Base-by-base conservation (phyloP, 2,888 invertebrate species). In the Iselma pallidipennis region DNA sequence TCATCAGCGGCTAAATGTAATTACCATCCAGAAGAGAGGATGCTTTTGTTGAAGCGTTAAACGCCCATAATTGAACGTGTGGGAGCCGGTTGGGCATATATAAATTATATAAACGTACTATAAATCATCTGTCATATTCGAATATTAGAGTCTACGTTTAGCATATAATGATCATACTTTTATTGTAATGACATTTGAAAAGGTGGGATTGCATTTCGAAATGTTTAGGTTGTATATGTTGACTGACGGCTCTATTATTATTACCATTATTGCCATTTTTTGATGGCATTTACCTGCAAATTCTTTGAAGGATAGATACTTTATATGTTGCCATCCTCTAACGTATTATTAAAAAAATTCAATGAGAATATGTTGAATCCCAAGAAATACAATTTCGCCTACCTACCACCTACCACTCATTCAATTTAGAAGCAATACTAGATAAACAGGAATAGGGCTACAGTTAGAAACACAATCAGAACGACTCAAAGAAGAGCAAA, bases 1-100 rank as follows among this genome's bases (percentile, higher is more conserved):
- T 45, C 45, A 21, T 21, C 45, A 21, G 45, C 21, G 45, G 45
- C 45, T 21, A 45, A 45, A 58, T 50, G 16, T 62, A 62, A 62
- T 62, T 62, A 62, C 57, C 52, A 19, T 19, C 21, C 6, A 21
- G 19, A 45, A 21, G 45, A 45, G 45, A 21, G 31, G 45, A 56
- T 54, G 57, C 63, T 57, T 60, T 60, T 67, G 67, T 64, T 60
- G 56, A 49, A 42, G 63, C 63, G 60, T 63, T 68, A 65, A 70
- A 70, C 55, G 59, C 59, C 63, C 62, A 59, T 71, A 71, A 70
- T 66, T 70, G 71, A 68, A 69, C 67, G 66, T 68, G 69, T 71
- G 67, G 69, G 71, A 65, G 69, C 65, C 21, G 12, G 61, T 55
- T 63, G 55, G 49, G 37, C 42, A 65, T 63, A 37, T 63, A 61